Percentiles rank a stretch among this genome's conserved stretches.
Conservation (phyloP, 2,888 invertebrate genomes). For the Nemotelus pantherinus region DNA sequence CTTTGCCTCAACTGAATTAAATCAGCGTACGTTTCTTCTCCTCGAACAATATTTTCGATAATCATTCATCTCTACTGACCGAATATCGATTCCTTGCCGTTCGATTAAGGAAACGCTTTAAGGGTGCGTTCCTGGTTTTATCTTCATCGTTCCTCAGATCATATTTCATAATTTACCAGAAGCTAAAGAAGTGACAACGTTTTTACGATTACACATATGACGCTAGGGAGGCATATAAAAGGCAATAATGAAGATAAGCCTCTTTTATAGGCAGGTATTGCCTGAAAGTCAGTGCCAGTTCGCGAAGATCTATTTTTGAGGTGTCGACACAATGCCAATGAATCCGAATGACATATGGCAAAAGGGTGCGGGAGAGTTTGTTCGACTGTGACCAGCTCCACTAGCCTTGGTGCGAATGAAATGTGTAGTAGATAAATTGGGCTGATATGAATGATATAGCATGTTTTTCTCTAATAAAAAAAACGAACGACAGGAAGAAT, state of each 20-base stretch:
- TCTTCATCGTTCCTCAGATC: slow-evolving; percentile 22
- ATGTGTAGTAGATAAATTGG: not conserved
- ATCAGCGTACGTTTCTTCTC: too few species aligned
- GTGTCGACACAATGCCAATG: too few species aligned
- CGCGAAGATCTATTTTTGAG: too few species aligned
- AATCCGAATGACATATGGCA: too few species aligned
- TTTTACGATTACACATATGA: slow-evolving; percentile 44
- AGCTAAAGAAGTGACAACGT: slow-evolving; percentile 24
- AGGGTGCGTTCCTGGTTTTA: not conserved
- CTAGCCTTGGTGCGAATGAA: too few species aligned
- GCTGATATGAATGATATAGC: not conserved
- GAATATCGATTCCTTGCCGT: too few species aligned
- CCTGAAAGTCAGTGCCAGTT: not conserved
- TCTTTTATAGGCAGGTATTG: slow-evolving; percentile 38
- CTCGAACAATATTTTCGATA: too few species aligned
- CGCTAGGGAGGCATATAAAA: slow-evolving; percentile 39
- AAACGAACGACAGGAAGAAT: not conserved
- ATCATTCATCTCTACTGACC: too few species aligned
- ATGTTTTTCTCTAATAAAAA: not conserved
- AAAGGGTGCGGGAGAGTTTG: too few species aligned
- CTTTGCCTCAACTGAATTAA: too few species aligned
- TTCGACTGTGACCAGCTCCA: too few species aligned
- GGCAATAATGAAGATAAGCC: slow-evolving; percentile 42
- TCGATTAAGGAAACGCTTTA: too few species aligned
- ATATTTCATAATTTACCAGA: slow-evolving; percentile 41